phyloP scores from a whole-genome alignment of 92 coral and sea anemone genomes.

The Porites divaricata region DNA sequence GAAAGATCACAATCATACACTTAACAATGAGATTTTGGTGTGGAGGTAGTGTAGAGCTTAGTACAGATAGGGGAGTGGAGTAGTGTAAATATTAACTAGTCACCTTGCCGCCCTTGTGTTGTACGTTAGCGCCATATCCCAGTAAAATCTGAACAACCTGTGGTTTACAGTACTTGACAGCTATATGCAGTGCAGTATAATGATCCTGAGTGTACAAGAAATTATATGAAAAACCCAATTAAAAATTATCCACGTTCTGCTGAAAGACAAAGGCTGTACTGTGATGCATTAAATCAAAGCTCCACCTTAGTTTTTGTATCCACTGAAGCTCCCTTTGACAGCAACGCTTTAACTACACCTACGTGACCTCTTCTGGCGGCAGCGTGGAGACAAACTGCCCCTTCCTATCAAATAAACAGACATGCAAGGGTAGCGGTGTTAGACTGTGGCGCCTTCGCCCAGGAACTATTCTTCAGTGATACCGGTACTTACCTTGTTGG shows the following conservation, averaged over 20 bases:
- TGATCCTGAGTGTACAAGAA: constrained; percentile 66
- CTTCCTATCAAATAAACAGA: constrained; percentile 62
- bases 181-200: constrained; percentile 92
- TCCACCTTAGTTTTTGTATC: constrained; percentile 95
- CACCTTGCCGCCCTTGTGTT: constrained; percentile 97
- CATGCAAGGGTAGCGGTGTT: neutral
- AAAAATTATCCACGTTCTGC: neutral
- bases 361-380: constrained; percentile 97
- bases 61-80: neutral
- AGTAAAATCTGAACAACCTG: constrained; percentile 90
- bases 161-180: constrained; percentile 93
- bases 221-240: too few relatives aligned
- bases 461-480: neutral
- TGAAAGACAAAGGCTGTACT: constrained; percentile 43
- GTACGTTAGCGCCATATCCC: constrained; percentile 98
- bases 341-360: constrained; percentile 90
- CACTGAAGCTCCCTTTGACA: constrained; percentile 92
- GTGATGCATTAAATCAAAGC: constrained; percentile 8
- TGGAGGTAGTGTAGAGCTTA: neutral
- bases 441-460: neutral
- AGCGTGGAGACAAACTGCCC: constrained; percentile 98
- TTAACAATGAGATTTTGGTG: too few relatives aligned
- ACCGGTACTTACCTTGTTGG: constrained; percentile 80
- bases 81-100: neutral
- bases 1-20: neutral